Percentiles rank a stretch among this genome's conserved stretches.
Conservation (phyloP, 2,797 vertebrate species). For the Sebastes vulpes region DNA sequence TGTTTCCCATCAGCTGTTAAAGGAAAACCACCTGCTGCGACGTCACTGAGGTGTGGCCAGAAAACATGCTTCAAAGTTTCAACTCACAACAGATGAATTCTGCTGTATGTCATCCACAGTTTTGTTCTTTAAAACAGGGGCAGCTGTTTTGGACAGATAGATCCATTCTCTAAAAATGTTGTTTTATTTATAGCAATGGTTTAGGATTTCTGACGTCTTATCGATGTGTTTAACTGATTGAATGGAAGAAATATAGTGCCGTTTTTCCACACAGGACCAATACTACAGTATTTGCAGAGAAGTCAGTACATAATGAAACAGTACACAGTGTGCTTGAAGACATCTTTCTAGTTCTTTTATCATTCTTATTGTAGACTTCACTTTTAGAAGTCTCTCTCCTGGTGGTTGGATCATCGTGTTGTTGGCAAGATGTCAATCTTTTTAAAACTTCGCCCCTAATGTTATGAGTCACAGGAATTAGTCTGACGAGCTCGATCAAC, state of each 20-base stretch:
- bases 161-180: background rate
- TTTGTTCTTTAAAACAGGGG: background rate
- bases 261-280: background rate
- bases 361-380: background rate
- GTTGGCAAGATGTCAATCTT: background rate
- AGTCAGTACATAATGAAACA: background rate
- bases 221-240: background rate
- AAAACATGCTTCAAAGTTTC: background rate
- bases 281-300: background rate
- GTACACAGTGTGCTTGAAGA: background rate
- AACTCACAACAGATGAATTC: background rate
- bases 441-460: background rate
- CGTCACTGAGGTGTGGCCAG: conserved; percentile 20
- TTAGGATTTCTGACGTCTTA: background rate
- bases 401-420: background rate
- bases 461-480: background rate
- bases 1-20: conserved; percentile 56
- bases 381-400: background rate
- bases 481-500: background rate
- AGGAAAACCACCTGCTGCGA: conserved; percentile 42
- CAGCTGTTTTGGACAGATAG: background rate
- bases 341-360: background rate
- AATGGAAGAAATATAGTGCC: background rate
- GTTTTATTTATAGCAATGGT: background rate
- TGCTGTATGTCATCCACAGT: background rate